phyloP scores from a whole-genome alignment of 2,888 invertebrate genomes.

The Frankliniella intonsa region DNA sequence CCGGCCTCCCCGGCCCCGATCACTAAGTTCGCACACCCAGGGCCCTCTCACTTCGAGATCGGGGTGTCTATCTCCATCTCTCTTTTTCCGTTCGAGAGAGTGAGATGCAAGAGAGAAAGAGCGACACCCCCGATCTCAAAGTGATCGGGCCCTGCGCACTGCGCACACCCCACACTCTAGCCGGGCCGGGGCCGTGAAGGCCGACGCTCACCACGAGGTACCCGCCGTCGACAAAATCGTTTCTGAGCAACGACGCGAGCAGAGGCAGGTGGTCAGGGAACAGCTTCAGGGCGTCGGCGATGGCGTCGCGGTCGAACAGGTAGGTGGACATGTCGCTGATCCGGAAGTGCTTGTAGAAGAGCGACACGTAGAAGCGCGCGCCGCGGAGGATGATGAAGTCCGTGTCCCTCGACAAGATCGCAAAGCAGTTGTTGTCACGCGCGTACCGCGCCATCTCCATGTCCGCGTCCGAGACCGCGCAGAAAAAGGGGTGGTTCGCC shows the following conservation, averaged over 20 bases:
- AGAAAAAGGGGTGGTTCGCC: neutral
- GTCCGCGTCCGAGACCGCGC: neutral
- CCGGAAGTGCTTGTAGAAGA: conserved; percentile 4
- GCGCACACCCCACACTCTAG: too few species aligned
- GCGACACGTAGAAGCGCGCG: neutral
- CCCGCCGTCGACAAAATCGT: neutral
- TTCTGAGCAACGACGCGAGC: neutral
- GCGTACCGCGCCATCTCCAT: conserved; percentile 2
- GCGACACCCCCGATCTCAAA: too few species aligned
- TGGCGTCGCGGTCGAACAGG: neutral
- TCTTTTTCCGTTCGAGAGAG: too few species aligned
- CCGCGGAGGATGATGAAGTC: neutral
- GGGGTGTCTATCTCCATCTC: too few species aligned
- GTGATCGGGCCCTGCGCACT: too few species aligned
- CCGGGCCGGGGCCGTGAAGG: neutral
- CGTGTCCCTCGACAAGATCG: neutral
- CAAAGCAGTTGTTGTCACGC: neutral
- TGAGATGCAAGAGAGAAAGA: too few species aligned
- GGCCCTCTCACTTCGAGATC: too few species aligned
- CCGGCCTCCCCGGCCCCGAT: too few species aligned
- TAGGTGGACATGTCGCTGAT: neutral
- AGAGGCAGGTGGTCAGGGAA: neutral
- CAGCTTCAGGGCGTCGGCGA: neutral
- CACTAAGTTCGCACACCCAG: too few species aligned
- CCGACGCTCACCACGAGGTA: neutral